These are phyloP conservation scores for Hydrozoanthus gracilis DNA, from an alignment of 92 coral and sea anemone genomes.

Conservation along the genomic window DNA sequence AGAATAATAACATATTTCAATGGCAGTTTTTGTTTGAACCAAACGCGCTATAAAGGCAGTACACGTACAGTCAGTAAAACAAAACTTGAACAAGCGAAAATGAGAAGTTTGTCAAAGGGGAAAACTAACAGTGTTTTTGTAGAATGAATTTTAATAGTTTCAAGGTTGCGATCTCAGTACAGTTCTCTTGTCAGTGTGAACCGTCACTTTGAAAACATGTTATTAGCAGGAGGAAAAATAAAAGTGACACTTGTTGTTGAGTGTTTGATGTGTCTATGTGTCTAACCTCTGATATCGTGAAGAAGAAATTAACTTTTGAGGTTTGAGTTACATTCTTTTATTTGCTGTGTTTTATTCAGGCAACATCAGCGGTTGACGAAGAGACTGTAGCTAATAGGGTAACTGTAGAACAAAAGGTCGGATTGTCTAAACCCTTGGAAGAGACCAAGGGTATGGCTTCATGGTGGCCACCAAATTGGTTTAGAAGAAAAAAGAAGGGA, in stretches of 20 bases:
- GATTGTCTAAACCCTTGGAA: not conserved
- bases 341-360: slow-evolving; percentile 17
- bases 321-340: not conserved
- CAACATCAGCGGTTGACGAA: slow-evolving; percentile 21
- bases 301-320: not conserved
- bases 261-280: too few species aligned
- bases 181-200: not conserved
- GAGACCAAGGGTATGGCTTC: slow-evolving; percentile 31
- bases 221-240: too few species aligned
- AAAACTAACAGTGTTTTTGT: too few species aligned
- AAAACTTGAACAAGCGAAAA: too few species aligned
- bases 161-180: not conserved
- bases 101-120: too few species aligned
- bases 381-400: slow-evolving; percentile 34
- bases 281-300: not conserved
- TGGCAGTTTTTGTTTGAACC: not conserved
- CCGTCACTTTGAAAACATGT: too few species aligned
- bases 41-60: not conserved
- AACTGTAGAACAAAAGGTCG: slow-evolving; percentile 9
- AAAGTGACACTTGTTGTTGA: too few species aligned
- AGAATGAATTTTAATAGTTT: too few species aligned
- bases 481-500: slow-evolving; percentile 38
- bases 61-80: too few species aligned
- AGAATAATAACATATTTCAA: not conserved
- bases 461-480: slow-evolving; percentile 56